phyloP scores from a whole-genome alignment of 2,888 invertebrate genomes.

The Trissolcus japonicus region DNA sequence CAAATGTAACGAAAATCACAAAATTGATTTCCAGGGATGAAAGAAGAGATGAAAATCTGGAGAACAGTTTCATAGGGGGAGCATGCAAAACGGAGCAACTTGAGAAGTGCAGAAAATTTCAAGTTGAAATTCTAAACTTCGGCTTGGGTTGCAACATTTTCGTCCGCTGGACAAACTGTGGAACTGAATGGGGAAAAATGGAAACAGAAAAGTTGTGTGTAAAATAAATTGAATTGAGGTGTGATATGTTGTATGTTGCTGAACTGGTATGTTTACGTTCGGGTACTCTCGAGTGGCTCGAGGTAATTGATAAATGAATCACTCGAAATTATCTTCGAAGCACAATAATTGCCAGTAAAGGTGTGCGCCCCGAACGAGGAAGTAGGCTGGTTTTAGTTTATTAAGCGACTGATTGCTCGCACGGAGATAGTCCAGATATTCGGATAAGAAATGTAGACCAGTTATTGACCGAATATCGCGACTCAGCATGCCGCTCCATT shows the following conservation, averaged over 20 bases:
- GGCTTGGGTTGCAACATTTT: not conserved
- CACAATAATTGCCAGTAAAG: conserved; percentile 6
- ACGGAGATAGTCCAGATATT: conserved; percentile 10
- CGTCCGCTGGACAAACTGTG: not conserved
- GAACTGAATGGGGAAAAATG: not conserved
- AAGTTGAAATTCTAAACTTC: too few relatives aligned
- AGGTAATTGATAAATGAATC: not conserved
- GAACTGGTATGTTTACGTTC: too few relatives aligned
- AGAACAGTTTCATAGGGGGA: too few relatives aligned
- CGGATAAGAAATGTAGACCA: conserved; percentile 8
- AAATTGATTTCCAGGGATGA: too few relatives aligned
- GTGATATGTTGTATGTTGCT: too few relatives aligned
- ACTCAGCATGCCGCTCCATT: too few relatives aligned
- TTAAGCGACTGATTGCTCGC: not conserved
- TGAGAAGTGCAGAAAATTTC: too few relatives aligned
- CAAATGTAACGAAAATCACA: too few relatives aligned
- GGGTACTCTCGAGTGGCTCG: too few relatives aligned
- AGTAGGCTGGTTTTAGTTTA: conserved; percentile 23
- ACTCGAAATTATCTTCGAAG: not conserved
- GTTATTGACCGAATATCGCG: conserved; percentile 5
- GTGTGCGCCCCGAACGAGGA: conserved; percentile 8
- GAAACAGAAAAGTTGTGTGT: not conserved
- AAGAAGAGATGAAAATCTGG: too few relatives aligned
- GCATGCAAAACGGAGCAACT: too few relatives aligned
- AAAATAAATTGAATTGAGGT: not conserved